phyloP scores from a whole-genome alignment of 2,888 invertebrate genomes.

The Erpobdella octoculata region DNA sequence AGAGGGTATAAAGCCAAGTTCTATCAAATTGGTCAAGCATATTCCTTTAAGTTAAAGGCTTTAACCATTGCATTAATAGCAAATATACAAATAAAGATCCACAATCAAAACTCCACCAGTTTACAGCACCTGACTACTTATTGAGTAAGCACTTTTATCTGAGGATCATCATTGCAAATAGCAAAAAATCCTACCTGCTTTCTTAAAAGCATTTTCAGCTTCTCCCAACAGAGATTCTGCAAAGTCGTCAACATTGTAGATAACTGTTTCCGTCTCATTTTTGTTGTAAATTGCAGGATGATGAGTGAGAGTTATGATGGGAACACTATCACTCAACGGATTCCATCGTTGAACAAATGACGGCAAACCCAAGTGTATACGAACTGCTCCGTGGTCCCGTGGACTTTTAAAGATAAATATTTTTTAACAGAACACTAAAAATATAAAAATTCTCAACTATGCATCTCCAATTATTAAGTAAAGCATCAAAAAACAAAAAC shows the following conservation, averaged over 20 bases:
- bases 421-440: background rate
- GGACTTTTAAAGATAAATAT: conserved; percentile 55
- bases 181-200: background rate
- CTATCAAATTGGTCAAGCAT: no score
- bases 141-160: background rate
- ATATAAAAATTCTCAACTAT: background rate
- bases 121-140: background rate
- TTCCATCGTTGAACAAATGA: conserved; percentile 65
- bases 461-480: background rate
- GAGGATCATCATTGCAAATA: background rate
- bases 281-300: conserved; percentile 60
- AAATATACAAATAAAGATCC: background rate
- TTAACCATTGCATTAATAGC: background rate
- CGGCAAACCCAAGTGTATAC: conserved; percentile 67
- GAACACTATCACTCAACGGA: conserved; percentile 71
- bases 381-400: conserved; percentile 64
- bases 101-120: background rate
- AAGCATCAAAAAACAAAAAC: background rate
- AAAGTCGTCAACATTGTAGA: conserved; percentile 53
- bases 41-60: background rate
- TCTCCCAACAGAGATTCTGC: conserved; percentile 44
- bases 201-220: conserved; percentile 7
- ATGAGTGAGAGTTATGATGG: conserved; percentile 69
- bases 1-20: background rate
- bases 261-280: conserved; percentile 48